Evolutionary conservation across 2,888 invertebrate species (phyloP).

Genomic region (Carcina quercana): DNA sequence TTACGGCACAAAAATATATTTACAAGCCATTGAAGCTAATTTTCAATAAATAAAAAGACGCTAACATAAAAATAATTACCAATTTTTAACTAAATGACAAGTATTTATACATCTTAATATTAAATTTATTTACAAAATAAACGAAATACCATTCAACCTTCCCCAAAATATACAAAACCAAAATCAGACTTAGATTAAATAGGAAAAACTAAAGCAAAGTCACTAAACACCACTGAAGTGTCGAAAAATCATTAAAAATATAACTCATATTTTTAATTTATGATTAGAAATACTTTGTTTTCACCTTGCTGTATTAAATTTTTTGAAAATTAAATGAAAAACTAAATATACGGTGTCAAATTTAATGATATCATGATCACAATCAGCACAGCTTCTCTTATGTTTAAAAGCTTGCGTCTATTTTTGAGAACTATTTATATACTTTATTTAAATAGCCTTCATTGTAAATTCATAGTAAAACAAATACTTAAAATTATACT

Average conservation of each 20-base stretch:
- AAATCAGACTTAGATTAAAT: slow-evolving; percentile 53
- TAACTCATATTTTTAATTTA: too few species aligned
- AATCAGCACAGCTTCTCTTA: too few species aligned
- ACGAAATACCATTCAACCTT: slow-evolving; percentile 30
- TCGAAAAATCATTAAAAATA: slow-evolving; percentile 14
- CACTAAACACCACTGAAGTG: slow-evolving; percentile 15
- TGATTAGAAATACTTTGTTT: too few species aligned
- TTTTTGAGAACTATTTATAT: too few species aligned
- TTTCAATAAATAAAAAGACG: slow-evolving; percentile 35
- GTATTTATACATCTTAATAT: not conserved
- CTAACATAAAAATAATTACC: slow-evolving; percentile 28
- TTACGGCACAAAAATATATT: slow-evolving; percentile 34
- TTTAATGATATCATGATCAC: too few species aligned
- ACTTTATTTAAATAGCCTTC: too few species aligned
- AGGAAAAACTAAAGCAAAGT: slow-evolving; percentile 53
- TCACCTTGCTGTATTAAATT: too few species aligned
- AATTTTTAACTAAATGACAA: slow-evolving; percentile 14
- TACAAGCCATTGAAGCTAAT: slow-evolving; percentile 49
- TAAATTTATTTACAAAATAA: slow-evolving; percentile 23
- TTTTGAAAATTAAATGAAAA: too few species aligned
- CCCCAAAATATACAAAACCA: slow-evolving; percentile 33
- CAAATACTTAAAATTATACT: too few species aligned
- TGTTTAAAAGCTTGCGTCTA: too few species aligned
- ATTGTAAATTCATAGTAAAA: too few species aligned
- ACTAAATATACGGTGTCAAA: too few species aligned